Percentiles rank a stretch among this genome's conserved stretches.
Conservation (phyloP, 2,888 invertebrate genomes). For the Ectemnius lituratus region DNA sequence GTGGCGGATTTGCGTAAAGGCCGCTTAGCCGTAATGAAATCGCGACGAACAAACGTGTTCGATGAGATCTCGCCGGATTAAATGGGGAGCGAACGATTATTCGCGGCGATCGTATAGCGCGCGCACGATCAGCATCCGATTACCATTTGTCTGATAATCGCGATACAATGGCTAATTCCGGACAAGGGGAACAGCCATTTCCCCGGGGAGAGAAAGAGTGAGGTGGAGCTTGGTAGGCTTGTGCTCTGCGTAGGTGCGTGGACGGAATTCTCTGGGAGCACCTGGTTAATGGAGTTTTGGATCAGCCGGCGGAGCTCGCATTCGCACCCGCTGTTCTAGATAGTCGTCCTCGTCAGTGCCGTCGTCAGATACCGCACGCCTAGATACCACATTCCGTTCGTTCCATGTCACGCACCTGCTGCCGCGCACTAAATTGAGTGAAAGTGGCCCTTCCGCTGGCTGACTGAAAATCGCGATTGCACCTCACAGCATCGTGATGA, state of each 20-base stretch:
- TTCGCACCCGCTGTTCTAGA: conserved; percentile 5
- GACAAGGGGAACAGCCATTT: too few relatives aligned
- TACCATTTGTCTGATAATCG: conserved; percentile 52
- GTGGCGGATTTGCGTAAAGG: conserved; percentile 36
- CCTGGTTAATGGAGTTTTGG: conserved; percentile 40
- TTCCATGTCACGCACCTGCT: conserved; percentile 53
- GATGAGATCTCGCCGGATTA: conserved; percentile 29
- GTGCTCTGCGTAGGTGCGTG: conserved; percentile 20
- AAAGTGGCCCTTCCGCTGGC: conserved; percentile 61
- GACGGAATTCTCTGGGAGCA: conserved; percentile 44
- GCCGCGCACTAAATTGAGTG: conserved; percentile 73
- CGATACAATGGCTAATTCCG: conserved; percentile 44
- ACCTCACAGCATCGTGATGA: neutral
- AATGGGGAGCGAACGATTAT: conserved; percentile 48
- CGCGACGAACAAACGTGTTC: conserved; percentile 7
- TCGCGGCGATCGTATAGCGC: conserved; percentile 32
- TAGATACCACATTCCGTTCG: conserved; percentile 35
- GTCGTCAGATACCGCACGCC: conserved; percentile 45
- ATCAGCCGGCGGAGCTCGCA: conserved; percentile 29
- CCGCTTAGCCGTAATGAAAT: conserved; percentile 43
- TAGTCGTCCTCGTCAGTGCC: conserved; percentile 32
- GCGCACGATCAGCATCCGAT: conserved; percentile 32
- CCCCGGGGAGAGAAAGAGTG: neutral
- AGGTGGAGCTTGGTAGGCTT: conserved; percentile 20
- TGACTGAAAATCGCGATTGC: neutral